A percentile compares a stretch with the other conserved stretches of the same genome.
phyloP scores from a whole-genome alignment of 2,888 invertebrate species.

The Ormyrus labotus region DNA sequence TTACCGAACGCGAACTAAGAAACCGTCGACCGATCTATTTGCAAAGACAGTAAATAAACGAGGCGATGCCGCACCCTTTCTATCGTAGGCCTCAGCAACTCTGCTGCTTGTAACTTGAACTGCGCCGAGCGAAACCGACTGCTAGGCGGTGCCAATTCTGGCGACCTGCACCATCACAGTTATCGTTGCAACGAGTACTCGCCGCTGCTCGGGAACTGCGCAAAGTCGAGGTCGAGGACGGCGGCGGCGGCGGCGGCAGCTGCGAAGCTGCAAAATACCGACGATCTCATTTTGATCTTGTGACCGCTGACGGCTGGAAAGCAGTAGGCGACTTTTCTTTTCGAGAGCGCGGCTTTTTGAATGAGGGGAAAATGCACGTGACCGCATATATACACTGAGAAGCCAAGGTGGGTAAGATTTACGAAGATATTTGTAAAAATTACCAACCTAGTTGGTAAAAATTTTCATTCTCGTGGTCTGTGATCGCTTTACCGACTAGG shows the following conservation, averaged over 20 bases:
- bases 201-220: constrained; percentile 39
- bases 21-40: background rate
- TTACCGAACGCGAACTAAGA: background rate
- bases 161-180: background rate
- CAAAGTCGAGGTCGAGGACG: background rate
- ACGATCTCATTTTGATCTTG: constrained; percentile 30
- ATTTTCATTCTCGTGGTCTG: too few relatives aligned
- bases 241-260: background rate
- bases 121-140: constrained; percentile 6
- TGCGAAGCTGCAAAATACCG: background rate
- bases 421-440: too few relatives aligned
- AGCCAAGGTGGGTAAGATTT: too few relatives aligned
- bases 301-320: background rate
- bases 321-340: too few relatives aligned
- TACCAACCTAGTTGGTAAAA: too few relatives aligned
- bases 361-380: too few relatives aligned
- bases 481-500: too few relatives aligned
- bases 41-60: constrained; percentile 1
- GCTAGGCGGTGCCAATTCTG: background rate
- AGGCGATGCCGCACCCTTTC: constrained; percentile 1
- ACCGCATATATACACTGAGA: too few relatives aligned
- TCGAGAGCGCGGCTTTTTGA: too few relatives aligned
- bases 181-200: constrained; percentile 36
- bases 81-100: too few relatives aligned
- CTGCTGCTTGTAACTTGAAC: constrained; percentile 2